A percentile compares a stretch with the other conserved stretches of the same genome.
Evolutionary conservation across 2,113 vertebrate genomes (phyloP).

Genomic region (Cyanistes caeruleus): DNA sequence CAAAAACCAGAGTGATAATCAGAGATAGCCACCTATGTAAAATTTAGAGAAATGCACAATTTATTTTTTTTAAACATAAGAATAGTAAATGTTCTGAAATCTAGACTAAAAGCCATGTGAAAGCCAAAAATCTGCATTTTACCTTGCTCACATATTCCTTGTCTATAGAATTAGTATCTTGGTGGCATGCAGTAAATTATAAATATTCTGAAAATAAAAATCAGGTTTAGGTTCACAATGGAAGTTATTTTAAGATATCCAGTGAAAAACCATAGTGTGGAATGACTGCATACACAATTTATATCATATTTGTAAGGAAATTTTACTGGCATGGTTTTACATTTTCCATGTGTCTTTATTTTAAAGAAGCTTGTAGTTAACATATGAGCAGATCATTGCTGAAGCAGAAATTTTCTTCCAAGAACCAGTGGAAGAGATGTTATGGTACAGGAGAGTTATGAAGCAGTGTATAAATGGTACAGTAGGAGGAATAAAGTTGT

Average conservation of each 20-base stretch:
- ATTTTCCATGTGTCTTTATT: not conserved
- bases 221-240: not conserved
- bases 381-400: not conserved
- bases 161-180: not conserved
- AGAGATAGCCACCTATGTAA: not conserved
- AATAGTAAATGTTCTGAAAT: not conserved
- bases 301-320: not conserved
- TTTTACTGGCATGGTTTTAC: accelerated
- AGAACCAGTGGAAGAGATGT: not conserved
- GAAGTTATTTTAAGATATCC: not conserved
- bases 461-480: not conserved
- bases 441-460: not conserved
- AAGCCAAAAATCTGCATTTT: not conserved
- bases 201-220: not conserved
- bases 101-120: not conserved
- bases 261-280: not conserved
- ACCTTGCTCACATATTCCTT: not conserved
- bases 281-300: not conserved
- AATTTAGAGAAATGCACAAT: not conserved
- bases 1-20: not conserved
- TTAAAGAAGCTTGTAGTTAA: not conserved
- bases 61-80: not conserved
- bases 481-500: not conserved
- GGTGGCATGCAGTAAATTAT: not conserved
- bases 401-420: not conserved